A percentile compares a stretch with the other conserved stretches of the same genome.
These are phyloP conservation scores for Hyposoter didymator DNA, from an alignment of 2,888 invertebrate species.

Conservation along the genomic window DNA sequence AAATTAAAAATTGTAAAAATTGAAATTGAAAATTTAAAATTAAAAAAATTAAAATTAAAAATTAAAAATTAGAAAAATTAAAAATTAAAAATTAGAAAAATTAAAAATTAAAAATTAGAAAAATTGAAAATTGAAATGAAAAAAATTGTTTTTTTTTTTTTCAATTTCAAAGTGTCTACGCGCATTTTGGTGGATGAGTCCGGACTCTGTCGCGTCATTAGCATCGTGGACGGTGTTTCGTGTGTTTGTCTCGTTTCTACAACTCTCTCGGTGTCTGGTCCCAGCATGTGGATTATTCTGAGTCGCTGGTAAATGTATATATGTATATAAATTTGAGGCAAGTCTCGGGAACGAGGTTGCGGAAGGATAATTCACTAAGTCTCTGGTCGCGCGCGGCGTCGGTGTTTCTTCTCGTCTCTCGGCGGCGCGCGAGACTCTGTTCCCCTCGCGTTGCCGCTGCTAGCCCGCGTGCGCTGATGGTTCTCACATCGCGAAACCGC, in stretches of 20 bases:
- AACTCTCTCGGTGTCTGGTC: slow-evolving; percentile 8
- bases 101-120: too few relatives aligned
- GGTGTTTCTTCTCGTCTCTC: slow-evolving; percentile 56
- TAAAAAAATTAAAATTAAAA: too few relatives aligned
- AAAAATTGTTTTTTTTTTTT: slow-evolving; percentile 2
- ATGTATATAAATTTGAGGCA: slow-evolving; percentile 5
- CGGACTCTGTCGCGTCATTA: slow-evolving; percentile 39
- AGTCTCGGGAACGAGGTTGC: slow-evolving; percentile 74
- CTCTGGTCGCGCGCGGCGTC: slow-evolving; percentile 57
- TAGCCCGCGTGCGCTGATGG: slow-evolving; percentile 34
- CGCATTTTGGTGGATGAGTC: slow-evolving; percentile 31
- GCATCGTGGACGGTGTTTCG: slow-evolving; percentile 37
- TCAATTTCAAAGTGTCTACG: slow-evolving; percentile 21
- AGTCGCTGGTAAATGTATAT: not conserved
- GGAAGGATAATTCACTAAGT: slow-evolving; percentile 81
- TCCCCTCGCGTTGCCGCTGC: slow-evolving; percentile 17
- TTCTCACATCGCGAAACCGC: slow-evolving; percentile 65
- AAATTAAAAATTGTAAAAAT: too few relatives aligned
- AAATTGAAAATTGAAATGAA: too few relatives aligned
- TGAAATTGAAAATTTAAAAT: too few relatives aligned
- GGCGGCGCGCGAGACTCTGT: slow-evolving; percentile 37
- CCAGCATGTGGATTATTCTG: slow-evolving; percentile 22
- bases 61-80: too few relatives aligned
- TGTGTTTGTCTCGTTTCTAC: slow-evolving; percentile 32
- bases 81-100: too few relatives aligned